phyloP scores from a whole-genome alignment of 2,797 vertebrate genomes.

The Gobionotothen gibberifrons region DNA sequence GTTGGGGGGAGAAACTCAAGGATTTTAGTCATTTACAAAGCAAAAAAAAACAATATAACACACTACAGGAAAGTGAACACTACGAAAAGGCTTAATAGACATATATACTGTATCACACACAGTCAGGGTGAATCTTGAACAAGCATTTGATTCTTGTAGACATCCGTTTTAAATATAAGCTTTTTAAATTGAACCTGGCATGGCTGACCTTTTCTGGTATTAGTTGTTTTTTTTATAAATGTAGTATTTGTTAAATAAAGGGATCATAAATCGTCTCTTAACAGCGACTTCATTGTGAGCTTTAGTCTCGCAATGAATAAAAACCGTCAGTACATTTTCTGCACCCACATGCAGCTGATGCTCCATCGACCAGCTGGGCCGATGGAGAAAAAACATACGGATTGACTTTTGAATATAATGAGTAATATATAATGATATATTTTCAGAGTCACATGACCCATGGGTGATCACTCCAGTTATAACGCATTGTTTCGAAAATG shows the following conservation, averaged over 20 bases:
- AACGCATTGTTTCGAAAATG: background rate
- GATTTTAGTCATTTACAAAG: no score
- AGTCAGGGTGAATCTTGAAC: slow-evolving; percentile 15
- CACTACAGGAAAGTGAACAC: no score
- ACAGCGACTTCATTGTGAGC: background rate
- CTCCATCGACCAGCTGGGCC: background rate
- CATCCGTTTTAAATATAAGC: slow-evolving; percentile 48
- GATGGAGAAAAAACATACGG: background rate
- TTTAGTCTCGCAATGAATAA: slow-evolving; percentile 16
- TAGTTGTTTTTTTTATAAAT: no score
- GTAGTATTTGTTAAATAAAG: slow-evolving; percentile 5
- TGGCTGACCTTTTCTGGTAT: slow-evolving; percentile 27
- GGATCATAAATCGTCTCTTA: slow-evolving; percentile 14
- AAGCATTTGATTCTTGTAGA: slow-evolving; percentile 22
- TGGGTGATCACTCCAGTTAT: background rate
- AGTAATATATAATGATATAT: background rate
- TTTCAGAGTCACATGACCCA: background rate
- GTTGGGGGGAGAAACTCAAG: no score
- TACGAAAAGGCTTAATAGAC: no score
- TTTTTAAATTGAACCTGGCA: slow-evolving; percentile 33
- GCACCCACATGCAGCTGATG: background rate
- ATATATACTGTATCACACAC: background rate
- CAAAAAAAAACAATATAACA: no score
- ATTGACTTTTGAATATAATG: background rate
- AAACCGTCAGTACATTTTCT: background rate